Conservation (phyloP, 1,140 invertebrate genomes). For the Drosophila tristis region DNA sequence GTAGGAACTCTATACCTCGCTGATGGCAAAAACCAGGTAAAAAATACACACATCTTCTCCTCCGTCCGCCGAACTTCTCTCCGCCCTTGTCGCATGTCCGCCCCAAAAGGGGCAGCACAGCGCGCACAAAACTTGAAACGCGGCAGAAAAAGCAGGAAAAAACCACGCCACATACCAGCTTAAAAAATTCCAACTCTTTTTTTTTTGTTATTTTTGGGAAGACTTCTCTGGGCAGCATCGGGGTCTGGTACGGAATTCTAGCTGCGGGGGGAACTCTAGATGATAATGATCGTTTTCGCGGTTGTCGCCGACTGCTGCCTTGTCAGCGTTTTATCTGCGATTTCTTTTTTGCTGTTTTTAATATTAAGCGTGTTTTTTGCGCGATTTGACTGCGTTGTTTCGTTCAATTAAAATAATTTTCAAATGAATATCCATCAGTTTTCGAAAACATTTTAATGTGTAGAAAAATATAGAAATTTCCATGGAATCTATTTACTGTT, state of each 20-base stretch:
- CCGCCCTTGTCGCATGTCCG: background rate
- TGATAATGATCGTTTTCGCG: slow-evolving; percentile 22
- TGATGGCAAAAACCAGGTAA: slow-evolving; percentile 84
- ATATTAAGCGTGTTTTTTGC: slow-evolving; percentile 25
- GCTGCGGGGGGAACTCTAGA: slow-evolving; percentile 36
- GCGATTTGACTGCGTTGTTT: slow-evolving; percentile 17
- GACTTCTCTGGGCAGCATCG: slow-evolving; percentile 37
- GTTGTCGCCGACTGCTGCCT: slow-evolving; percentile 23
- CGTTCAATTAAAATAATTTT: slow-evolving; percentile 45
- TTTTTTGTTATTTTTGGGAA: slow-evolving; percentile 32
- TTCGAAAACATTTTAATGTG: too few relatives aligned
- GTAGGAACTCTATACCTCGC: slow-evolving; percentile 85
- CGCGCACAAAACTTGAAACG: slow-evolving; percentile 39
- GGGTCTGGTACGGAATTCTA: slow-evolving; percentile 20
- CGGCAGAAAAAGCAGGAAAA: slow-evolving; percentile 6
- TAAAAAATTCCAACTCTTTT: slow-evolving; percentile 51
- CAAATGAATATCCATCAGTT: slow-evolving; percentile 31
- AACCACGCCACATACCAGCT: slow-evolving; percentile 42
- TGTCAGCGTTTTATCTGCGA: slow-evolving; percentile 38
- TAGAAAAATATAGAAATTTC: too few relatives aligned
- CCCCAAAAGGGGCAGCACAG: slow-evolving; percentile 2
- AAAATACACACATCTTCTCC: slow-evolving; percentile 55
- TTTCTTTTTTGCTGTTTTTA: slow-evolving; percentile 11
- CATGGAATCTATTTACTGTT: too few relatives aligned
- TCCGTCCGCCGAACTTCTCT: slow-evolving; percentile 48